Evolutionary conservation across 53 echinoderm and acorn worm genomes (phyloP).

Genomic region (Glandiceps talaboti): DNA sequence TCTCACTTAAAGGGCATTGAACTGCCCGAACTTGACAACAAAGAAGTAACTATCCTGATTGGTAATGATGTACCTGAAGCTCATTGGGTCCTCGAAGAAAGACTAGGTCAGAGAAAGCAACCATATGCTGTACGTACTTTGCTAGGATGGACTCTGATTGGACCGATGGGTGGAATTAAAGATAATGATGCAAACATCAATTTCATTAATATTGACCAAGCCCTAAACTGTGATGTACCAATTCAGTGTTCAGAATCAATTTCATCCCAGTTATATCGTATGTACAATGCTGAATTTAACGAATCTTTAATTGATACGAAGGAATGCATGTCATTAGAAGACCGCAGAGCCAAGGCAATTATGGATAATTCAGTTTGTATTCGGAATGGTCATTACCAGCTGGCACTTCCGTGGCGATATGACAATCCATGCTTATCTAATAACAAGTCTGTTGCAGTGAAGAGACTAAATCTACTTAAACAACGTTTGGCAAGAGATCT

Average conservation of each 20-base stretch:
- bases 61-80: slow-evolving; percentile 42
- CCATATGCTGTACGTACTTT: too few species aligned
- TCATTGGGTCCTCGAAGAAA: too few species aligned
- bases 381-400: slow-evolving; percentile 43
- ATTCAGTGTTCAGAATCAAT: too few species aligned
- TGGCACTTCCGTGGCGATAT: slow-evolving; percentile 43
- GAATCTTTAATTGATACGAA: too few species aligned
- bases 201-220: too few species aligned
- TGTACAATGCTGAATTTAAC: too few species aligned
- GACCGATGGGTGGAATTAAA: slow-evolving; percentile 18
- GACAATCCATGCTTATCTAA: too few species aligned
- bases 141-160: too few species aligned
- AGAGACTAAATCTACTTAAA: slow-evolving; percentile 29
- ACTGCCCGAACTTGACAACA: slow-evolving; percentile 4
- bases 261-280: too few species aligned
- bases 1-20: slow-evolving; percentile 13
- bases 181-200: slow-evolving; percentile 1
- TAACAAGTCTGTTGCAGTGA: slow-evolving; percentile 24
- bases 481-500: slow-evolving; percentile 23
- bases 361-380: slow-evolving; percentile 28
- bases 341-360: slow-evolving; percentile 26
- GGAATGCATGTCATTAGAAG: too few species aligned
- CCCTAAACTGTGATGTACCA: too few species aligned
- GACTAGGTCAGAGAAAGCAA: too few species aligned
- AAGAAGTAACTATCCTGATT: slow-evolving; percentile 29